A percentile compares a stretch with the other conserved stretches of the same genome.
These are phyloP conservation scores for Corydoras maculifer DNA, from an alignment of 2,113 vertebrate species.

Conservation along the genomic window DNA sequence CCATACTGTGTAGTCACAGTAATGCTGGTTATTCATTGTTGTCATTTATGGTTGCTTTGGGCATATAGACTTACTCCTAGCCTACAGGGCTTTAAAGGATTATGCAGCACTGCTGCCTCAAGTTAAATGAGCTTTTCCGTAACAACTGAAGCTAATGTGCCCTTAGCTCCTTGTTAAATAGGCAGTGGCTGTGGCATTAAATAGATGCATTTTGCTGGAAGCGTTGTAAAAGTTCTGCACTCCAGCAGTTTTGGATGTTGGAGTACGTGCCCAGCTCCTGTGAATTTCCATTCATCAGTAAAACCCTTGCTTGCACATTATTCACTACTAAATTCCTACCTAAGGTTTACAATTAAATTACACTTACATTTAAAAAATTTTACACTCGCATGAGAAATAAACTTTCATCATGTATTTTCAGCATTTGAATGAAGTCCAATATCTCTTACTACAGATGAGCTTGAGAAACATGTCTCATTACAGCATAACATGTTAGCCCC, in stretches of 20 bases:
- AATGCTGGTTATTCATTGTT: not conserved
- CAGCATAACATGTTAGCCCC: too few relatives aligned
- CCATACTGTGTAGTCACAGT: not conserved
- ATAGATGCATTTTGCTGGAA: not conserved
- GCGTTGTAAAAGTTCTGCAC: not conserved
- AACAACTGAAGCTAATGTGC: not conserved
- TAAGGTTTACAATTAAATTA: too few relatives aligned
- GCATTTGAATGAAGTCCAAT: too few relatives aligned
- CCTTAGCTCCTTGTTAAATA: not conserved
- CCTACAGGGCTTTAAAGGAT: not conserved
- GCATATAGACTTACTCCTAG: not conserved
- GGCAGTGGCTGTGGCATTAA: not conserved
- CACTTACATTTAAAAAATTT: too few relatives aligned
- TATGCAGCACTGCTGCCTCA: not conserved
- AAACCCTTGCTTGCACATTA: not conserved
- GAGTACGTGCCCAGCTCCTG: not conserved
- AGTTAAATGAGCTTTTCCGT: not conserved
- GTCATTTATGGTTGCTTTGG: slow-evolving; percentile 2
- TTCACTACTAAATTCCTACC: too few relatives aligned
- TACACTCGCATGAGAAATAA: too few relatives aligned
- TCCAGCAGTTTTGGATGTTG: not conserved
- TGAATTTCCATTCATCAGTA: not conserved
- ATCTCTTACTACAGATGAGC: too few relatives aligned
- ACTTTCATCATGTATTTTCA: too few relatives aligned
- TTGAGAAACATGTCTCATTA: too few relatives aligned